Conservation (phyloP, 1,140 invertebrate species). For the Tetramorium parvispinum region DNA sequence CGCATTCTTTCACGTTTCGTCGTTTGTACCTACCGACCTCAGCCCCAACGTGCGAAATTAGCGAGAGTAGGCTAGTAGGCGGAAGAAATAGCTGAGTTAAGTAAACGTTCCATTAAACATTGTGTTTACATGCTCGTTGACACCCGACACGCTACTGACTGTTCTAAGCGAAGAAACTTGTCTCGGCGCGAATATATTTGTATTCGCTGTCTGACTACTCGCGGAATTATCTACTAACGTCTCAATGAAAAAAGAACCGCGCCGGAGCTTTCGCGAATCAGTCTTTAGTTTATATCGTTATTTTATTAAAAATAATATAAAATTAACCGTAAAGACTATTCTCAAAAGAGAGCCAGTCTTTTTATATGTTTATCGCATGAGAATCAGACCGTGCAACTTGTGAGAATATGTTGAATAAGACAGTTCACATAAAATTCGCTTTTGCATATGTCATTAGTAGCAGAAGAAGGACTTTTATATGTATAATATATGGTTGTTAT, state of each 20-base stretch:
- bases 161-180: conserved; percentile 43
- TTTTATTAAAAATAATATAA: conserved; percentile 18
- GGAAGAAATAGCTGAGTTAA: conserved; percentile 34
- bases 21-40: background rate
- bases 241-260: background rate
- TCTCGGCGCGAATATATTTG: background rate
- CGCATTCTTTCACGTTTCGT: conserved; percentile 36
- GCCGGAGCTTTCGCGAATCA: background rate
- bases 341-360: conserved; percentile 4
- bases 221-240: background rate
- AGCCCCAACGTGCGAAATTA: background rate
- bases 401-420: conserved; percentile 23
- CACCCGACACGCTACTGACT: conserved; percentile 9
- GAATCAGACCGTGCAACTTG: conserved; percentile 47
- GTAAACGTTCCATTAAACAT: background rate
- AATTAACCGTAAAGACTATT: conserved; percentile 20
- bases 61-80: conserved; percentile 31
- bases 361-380: background rate
- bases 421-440: conserved; percentile 45
- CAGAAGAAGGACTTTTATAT: background rate
- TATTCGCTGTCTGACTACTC: background rate
- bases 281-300: background rate
- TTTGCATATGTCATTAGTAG: conserved; percentile 64
- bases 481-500: background rate
- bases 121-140: conserved; percentile 40